These are phyloP conservation scores for Arizona elegans DNA, from an alignment of 2,113 vertebrate genomes.

Conservation along the genomic window DNA sequence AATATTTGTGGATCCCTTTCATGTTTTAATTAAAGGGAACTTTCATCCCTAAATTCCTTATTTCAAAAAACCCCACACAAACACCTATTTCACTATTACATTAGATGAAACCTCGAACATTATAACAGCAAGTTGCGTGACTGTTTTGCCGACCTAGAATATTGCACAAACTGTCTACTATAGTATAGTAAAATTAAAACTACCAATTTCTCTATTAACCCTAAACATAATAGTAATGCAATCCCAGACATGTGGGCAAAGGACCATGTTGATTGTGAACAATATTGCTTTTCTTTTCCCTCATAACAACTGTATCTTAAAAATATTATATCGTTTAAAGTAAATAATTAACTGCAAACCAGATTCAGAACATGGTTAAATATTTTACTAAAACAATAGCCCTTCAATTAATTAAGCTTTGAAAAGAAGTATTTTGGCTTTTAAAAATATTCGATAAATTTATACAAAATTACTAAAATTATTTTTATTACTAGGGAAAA, in stretches of 20 bases:
- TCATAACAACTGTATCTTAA: background rate
- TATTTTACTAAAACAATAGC: background rate
- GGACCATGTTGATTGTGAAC: background rate
- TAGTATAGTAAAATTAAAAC: background rate
- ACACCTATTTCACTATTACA: background rate
- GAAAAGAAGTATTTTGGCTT: background rate
- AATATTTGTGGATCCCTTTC: background rate
- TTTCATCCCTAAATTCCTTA: background rate
- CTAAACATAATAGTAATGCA: background rate
- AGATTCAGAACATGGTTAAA: background rate
- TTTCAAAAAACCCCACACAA: background rate
- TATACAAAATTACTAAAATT: background rate
- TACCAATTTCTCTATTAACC: background rate
- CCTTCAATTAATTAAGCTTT: background rate
- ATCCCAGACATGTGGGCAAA: background rate
- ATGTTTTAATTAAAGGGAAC: conserved; percentile 13
- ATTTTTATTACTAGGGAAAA: conserved; percentile 5
- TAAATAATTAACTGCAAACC: background rate
- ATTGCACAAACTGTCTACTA: background rate
- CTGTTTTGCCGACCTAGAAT: background rate
- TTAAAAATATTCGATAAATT: background rate
- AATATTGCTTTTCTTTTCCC: background rate
- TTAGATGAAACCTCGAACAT: background rate
- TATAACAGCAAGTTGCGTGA: background rate
- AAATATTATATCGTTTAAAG: background rate